phyloP scores from a whole-genome alignment of 2,888 invertebrate genomes.

The Nomada lathburiana region DNA sequence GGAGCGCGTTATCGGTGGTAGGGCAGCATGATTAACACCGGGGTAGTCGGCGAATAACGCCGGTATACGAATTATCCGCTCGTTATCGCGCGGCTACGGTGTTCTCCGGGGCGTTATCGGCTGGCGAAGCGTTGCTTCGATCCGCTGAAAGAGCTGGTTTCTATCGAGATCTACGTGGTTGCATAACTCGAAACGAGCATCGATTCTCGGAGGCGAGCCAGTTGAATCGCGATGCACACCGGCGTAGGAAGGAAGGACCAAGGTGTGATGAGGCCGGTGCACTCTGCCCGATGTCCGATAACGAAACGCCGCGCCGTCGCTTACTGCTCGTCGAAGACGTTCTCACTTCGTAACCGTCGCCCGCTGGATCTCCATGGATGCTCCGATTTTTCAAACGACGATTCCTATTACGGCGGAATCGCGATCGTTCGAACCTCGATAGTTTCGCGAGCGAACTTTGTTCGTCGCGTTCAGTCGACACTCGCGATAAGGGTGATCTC shows the following conservation, averaged over 20 bases:
- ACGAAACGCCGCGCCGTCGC: conserved; percentile 70
- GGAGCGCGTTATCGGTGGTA: conserved; percentile 36
- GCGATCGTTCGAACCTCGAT: too few relatives aligned
- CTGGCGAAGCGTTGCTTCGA: conserved; percentile 41
- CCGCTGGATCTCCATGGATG: conserved; percentile 17
- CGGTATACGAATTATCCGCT: conserved; percentile 47
- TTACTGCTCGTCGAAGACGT: conserved; percentile 64
- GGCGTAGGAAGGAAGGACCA: conserved; percentile 34
- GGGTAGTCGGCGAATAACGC: conserved; percentile 25
- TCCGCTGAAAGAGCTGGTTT: conserved; percentile 65
- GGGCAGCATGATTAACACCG: conserved; percentile 49
- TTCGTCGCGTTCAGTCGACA: too few relatives aligned
- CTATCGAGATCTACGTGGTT: conserved; percentile 78
- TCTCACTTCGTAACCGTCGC: conserved; percentile 47
- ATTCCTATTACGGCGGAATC: too few relatives aligned
- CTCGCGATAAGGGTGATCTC: too few relatives aligned
- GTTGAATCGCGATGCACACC: conserved; percentile 65
- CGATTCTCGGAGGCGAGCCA: conserved; percentile 66
- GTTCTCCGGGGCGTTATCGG: conserved; percentile 46
- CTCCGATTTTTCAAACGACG: not conserved
- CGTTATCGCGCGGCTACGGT: conserved; percentile 48
- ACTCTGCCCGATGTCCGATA: conserved; percentile 77
- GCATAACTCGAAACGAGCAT: conserved; percentile 74
- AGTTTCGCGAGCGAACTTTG: too few relatives aligned
- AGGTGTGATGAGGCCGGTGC: conserved; percentile 78